A percentile compares a stretch with the other conserved stretches of the same genome.
phyloP scores from a whole-genome alignment of 2,797 vertebrate species.

The Pterois miles region DNA sequence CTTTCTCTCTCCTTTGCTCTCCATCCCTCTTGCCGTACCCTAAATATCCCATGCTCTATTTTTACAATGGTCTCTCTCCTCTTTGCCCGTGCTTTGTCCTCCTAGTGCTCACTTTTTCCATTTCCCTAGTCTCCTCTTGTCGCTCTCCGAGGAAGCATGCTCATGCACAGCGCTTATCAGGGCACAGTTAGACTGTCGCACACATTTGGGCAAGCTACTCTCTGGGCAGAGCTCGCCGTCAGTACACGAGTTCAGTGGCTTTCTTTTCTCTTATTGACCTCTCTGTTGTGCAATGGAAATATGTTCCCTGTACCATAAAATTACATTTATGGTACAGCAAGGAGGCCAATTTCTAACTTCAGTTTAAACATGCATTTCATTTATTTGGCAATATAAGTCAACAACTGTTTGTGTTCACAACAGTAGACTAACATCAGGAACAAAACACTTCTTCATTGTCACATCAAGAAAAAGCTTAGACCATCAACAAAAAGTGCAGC shows the following conservation, averaged over 20 bases:
- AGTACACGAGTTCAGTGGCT: constrained; percentile 39
- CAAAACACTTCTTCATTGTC: too few species aligned
- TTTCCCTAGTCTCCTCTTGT: constrained; percentile 30
- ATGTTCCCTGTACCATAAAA: background rate
- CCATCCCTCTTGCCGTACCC: constrained; percentile 54
- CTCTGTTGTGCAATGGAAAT: constrained; percentile 15
- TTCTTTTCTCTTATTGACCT: constrained; percentile 22
- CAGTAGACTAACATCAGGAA: too few species aligned
- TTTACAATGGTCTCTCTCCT: constrained; percentile 42
- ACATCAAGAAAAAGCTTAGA: too few species aligned
- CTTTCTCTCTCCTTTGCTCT: constrained; percentile 35
- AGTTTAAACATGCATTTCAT: too few species aligned
- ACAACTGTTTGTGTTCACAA: too few species aligned
- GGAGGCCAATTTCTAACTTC: too few species aligned
- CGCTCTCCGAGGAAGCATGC: constrained; percentile 38
- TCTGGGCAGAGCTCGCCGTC: constrained; percentile 20
- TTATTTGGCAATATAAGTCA: too few species aligned
- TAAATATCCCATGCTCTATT: constrained; percentile 64
- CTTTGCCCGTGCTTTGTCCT: constrained; percentile 62
- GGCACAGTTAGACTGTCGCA: constrained; percentile 29
- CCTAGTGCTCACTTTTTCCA: constrained; percentile 37
- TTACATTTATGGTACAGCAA: too few species aligned
- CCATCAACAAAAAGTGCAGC: too few species aligned
- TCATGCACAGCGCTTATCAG: constrained; percentile 27
- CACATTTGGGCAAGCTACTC: constrained; percentile 29